Evolutionary conservation across 2,888 invertebrate genomes (phyloP).

Genomic region (Blastobasis lacticolella): DNA sequence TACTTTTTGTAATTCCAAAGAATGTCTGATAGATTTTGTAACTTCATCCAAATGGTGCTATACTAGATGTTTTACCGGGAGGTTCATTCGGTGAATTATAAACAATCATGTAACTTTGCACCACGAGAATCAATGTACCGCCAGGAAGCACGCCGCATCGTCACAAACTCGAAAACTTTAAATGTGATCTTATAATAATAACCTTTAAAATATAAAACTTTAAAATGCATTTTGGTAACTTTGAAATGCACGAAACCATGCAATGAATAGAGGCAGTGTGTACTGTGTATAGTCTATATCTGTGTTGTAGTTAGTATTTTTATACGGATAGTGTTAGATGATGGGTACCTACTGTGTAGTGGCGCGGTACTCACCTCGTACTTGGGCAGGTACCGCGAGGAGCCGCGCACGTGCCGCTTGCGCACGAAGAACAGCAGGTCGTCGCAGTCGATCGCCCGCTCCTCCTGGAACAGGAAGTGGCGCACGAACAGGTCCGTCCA

Average conservation of each 20-base stretch:
- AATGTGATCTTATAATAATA: slow-evolving; percentile 1
- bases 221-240: slow-evolving; percentile 8
- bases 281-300: too few species aligned
- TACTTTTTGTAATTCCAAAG: slow-evolving; percentile 57
- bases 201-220: neutral
- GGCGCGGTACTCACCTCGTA: slow-evolving; percentile 79
- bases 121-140: neutral
- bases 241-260: slow-evolving; percentile 11
- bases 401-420: slow-evolving; percentile 90
- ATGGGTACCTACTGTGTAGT: too few species aligned
- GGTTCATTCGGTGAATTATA: slow-evolving; percentile 16
- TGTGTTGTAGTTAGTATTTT: slow-evolving; percentile 7
- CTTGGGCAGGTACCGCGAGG: slow-evolving; percentile 90
- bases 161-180: slow-evolving; percentile 16
- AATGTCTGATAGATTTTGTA: slow-evolving; percentile 36
- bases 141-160: slow-evolving; percentile 17
- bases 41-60: slow-evolving; percentile 64
- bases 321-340: slow-evolving; percentile 3
- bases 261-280: neutral
- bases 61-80: slow-evolving; percentile 31
- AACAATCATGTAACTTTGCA: slow-evolving; percentile 9
- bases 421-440: slow-evolving; percentile 97
- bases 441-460: slow-evolving; percentile 88
- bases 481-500: slow-evolving; percentile 97
- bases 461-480: slow-evolving; percentile 93